Conservation (phyloP, 1,140 invertebrate species). For the Aphidius gifuensis region DNA sequence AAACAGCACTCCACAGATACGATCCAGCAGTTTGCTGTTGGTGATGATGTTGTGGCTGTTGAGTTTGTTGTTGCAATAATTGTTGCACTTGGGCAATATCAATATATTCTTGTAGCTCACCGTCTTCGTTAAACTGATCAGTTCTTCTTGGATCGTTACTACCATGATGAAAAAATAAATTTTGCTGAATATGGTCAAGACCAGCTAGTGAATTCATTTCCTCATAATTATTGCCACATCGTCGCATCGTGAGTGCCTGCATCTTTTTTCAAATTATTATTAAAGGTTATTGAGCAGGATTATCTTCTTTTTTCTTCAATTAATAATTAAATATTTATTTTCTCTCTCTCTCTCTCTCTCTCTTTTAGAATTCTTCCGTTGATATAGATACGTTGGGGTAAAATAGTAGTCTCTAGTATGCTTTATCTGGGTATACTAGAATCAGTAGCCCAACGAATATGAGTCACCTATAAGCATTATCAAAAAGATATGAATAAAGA, state of each 20-base stretch:
- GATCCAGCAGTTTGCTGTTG: constrained; percentile 38
- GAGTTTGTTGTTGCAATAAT: constrained; percentile 46
- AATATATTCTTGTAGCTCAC: constrained; percentile 49
- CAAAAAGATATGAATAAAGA: too few species aligned
- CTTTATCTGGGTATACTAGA: too few species aligned
- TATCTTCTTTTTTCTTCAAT: neutral
- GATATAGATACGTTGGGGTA: too few species aligned
- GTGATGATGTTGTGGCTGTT: constrained; percentile 41
- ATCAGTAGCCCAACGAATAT: too few species aligned
- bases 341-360: too few species aligned
- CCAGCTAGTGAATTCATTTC: constrained; percentile 46
- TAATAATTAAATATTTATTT: neutral
- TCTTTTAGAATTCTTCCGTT: too few species aligned
- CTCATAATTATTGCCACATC: constrained; percentile 45
- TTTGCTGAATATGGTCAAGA: constrained; percentile 49
- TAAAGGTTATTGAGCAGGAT: constrained; percentile 13
- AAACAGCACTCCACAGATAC: constrained; percentile 48
- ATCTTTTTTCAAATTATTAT: constrained; percentile 46
- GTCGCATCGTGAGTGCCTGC: constrained; percentile 54
- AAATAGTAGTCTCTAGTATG: too few species aligned
- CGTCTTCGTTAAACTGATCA: constrained; percentile 41
- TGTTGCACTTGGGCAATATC: constrained; percentile 51
- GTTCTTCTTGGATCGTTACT: constrained; percentile 28
- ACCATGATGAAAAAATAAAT: constrained; percentile 39
- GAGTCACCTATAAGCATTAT: too few species aligned